These are phyloP conservation scores for Listronotus oregonensis DNA, from an alignment of 1,140 invertebrate genomes.

Conservation along the genomic window DNA sequence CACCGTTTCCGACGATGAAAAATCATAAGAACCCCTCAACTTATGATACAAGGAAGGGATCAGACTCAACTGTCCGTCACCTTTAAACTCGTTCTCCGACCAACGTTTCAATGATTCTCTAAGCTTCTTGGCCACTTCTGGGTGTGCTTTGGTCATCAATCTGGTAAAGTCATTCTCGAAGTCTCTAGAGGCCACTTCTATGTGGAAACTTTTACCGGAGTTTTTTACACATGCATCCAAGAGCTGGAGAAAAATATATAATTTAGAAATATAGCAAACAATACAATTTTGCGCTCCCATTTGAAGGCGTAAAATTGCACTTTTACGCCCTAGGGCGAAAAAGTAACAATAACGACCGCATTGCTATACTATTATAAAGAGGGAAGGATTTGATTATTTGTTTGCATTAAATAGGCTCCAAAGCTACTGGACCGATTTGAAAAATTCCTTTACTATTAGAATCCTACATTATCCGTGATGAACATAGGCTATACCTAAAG, in stretches of 20 bases:
- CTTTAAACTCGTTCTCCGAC: slow-evolving; percentile 93
- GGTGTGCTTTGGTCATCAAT: slow-evolving; percentile 69
- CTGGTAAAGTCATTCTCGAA: slow-evolving; percentile 90
- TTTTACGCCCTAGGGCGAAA: too few species aligned
- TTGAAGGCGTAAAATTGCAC: too few species aligned
- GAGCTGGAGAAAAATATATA: slow-evolving; percentile 71
- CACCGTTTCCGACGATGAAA: slow-evolving; percentile 63
- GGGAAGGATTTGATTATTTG: too few species aligned
- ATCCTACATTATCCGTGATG: too few species aligned
- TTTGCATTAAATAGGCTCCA: too few species aligned
- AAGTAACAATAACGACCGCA: too few species aligned
- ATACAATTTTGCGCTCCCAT: too few species aligned
- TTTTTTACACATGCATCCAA: slow-evolving; percentile 97
- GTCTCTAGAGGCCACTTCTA: slow-evolving; percentile 94
- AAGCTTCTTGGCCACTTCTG: slow-evolving; percentile 78
- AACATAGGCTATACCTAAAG: too few species aligned
- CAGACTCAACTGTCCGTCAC: slow-evolving; percentile 86
- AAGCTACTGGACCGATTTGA: too few species aligned
- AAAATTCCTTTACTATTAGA: too few species aligned
- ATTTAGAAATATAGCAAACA: too few species aligned
- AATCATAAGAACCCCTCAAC: slow-evolving; percentile 77
- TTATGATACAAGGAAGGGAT: slow-evolving; percentile 87
- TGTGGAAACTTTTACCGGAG: slow-evolving; percentile 87
- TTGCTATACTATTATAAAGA: too few species aligned
- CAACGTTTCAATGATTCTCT: slow-evolving; percentile 87